phyloP scores from a whole-genome alignment of 1,140 invertebrate genomes.

The Lutraria rhynchaena region DNA sequence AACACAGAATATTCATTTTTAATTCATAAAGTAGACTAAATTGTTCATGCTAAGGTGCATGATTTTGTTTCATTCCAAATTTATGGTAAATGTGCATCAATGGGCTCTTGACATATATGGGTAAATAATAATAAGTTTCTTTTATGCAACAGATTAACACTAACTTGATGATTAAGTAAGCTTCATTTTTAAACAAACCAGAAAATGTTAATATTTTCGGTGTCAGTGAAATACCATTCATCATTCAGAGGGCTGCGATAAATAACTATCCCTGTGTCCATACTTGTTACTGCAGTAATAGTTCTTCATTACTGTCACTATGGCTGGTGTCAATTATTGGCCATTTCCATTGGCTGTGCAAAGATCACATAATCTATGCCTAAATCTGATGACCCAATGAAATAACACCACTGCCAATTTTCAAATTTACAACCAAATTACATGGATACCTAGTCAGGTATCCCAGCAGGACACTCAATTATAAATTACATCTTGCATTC shows the following conservation, averaged over 20 bases:
- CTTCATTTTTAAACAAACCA: too few species aligned
- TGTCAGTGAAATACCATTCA: too few species aligned
- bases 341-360: constrained; percentile 41
- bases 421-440: constrained; percentile 51
- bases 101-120: too few species aligned
- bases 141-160: too few species aligned
- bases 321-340: constrained; percentile 32
- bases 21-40: too few species aligned
- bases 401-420: constrained; percentile 27
- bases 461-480: constrained; percentile 14
- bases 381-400: constrained; percentile 17
- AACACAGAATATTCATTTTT: too few species aligned
- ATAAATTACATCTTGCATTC: constrained; percentile 38
- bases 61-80: too few species aligned
- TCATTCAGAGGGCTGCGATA: background rate
- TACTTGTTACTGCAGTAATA: constrained; percentile 8
- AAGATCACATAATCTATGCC: constrained; percentile 50
- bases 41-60: too few species aligned
- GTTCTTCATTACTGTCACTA: constrained; percentile 30
- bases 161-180: too few species aligned
- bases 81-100: too few species aligned
- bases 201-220: too few species aligned
- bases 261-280: constrained; percentile 3
- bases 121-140: too few species aligned
- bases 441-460: constrained; percentile 28